Evolutionary conservation across 2,113 vertebrate species (phyloP), one percentile per base, ranked within the genome.

Genomic region (Mus pahari): DNA sequence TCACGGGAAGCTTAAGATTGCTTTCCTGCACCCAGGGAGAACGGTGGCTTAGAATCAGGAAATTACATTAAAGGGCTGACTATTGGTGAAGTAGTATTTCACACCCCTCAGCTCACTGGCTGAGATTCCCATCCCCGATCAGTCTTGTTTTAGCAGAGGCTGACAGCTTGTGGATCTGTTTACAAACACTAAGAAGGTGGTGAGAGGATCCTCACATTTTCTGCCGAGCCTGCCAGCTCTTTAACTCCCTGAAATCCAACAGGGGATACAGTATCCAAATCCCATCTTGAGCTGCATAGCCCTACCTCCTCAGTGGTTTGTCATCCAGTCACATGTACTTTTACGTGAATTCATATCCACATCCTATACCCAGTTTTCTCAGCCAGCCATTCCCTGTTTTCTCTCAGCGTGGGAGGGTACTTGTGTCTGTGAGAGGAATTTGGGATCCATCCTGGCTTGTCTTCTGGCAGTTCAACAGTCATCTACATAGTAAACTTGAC

Each of bases 131-230:
- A 19, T 11, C 19, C 10, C 50, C 17, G 5, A 3, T 6, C n/a
- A 0, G 45, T 68, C 66, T 31, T 28, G 55, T n/a, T 60, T 81
- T n/a, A 36, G 31, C 48, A 60, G 24, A 55, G 58, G 55, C 39
- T 48, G 66, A n/a, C 83, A 71, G 77, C 8, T 1, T 36, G 19
- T 42, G 45, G 60, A 3, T 58, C 45, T 77, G 33, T 16, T 78
- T 62, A 39, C 53, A 83, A 89, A 87, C 62, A 70, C 26, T 1
- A 11, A 55, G 68, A 60, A 24, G 5, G 5, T 58, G 5, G 1
- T 13, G 7, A 14, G 6, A 2, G 7, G 9, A 68, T 78, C 33
- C 68, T 53, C 17, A 1, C 1, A 1, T 0, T 48, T 60, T 91
- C 77, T 89, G 50, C 77, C 12, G 45, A 60, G n/a, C n/a, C 7